Conservation (phyloP, 2,888 invertebrate species). For the Corbicula japonica region DNA sequence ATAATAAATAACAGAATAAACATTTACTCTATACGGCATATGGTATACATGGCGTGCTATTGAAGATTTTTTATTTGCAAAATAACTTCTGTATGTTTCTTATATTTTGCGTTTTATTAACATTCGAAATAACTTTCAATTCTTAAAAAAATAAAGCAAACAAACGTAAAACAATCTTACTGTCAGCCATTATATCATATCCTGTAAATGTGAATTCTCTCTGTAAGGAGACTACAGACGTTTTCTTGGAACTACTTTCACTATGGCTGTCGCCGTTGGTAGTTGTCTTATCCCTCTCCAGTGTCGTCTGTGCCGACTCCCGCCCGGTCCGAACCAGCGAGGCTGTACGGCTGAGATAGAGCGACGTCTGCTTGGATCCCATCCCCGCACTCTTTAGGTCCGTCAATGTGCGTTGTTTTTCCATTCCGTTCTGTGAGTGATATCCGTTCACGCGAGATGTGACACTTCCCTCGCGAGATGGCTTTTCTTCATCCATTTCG, state of each 20-base stretch:
- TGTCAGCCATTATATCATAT: constrained; percentile 79
- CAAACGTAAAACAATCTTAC: constrained; percentile 48
- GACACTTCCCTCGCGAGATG: not conserved
- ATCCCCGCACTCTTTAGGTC: constrained; percentile 53
- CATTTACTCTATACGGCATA: not conserved
- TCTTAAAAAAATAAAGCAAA: not conserved
- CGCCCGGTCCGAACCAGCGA: constrained; percentile 36
- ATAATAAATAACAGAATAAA: not conserved
- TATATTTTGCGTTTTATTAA: not conserved
- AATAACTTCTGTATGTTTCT: not conserved
- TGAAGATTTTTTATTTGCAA: not conserved
- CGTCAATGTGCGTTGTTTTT: constrained; percentile 33
- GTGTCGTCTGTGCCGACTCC: not conserved
- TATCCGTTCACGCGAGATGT: not conserved
- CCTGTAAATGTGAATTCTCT: constrained; percentile 78
- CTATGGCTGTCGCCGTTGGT: not conserved
- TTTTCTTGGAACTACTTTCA: constrained; percentile 22
- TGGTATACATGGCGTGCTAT: not conserved
- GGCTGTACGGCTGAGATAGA: constrained; percentile 69
- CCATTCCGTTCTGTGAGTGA: constrained; percentile 2
- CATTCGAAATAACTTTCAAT: not conserved
- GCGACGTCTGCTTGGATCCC: constrained; percentile 63
- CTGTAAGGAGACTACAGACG: constrained; percentile 25
- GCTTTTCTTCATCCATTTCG: constrained; percentile 20
- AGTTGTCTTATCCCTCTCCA: not conserved